Evolutionary conservation across 1,140 invertebrate species (phyloP), one percentile per base, ranked within the genome.

Genomic region (Trichoplusia ni): DNA sequence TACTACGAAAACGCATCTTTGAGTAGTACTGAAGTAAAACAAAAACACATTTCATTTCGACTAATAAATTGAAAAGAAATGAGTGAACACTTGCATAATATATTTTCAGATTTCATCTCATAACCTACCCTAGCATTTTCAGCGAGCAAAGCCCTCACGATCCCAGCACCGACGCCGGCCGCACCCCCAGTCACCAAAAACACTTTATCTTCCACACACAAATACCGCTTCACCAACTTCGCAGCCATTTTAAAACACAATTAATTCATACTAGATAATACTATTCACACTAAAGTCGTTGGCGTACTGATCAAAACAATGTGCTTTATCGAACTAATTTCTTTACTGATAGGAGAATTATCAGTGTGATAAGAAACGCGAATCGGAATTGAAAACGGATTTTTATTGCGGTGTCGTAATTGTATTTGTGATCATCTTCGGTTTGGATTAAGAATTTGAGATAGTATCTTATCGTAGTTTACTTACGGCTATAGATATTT

Each of bases 101-200:
- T 31, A 7, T 31, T 13, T 2, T 0, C 33, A 3, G 1, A 2
- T 14, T 6, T 27, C 1, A 29, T 33, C 35, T 42, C 9, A 27
- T 23, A 18, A 25, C 64, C 69, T 73, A 88, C 86, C 64, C 75
- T 73, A 8, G 85, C 86, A 83, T 88, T 83, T 63, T 79, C 79
- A 3, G 69, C 47, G 1, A 88, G 40, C 4, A 89, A 53, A 1
- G 61, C 67, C 5, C 76, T 75, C 3, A 86, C 80, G 0, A 88
- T 51, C 0, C 73, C 80, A 16, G 85, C 85, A 0, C 86, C 86
- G 1, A 89, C 71, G 1, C 86, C 85, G 0, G 76, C 79, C 2
- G 85, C 84, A 0, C 86, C 86, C 1, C 86, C 86, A 0, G 82
- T 88, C 44, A 90, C 85, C 29, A 90, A 69, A 51, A 84, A 68